Evolutionary conservation across 2,888 invertebrate species (phyloP).

Genomic region (Heteropelma amictum): DNA sequence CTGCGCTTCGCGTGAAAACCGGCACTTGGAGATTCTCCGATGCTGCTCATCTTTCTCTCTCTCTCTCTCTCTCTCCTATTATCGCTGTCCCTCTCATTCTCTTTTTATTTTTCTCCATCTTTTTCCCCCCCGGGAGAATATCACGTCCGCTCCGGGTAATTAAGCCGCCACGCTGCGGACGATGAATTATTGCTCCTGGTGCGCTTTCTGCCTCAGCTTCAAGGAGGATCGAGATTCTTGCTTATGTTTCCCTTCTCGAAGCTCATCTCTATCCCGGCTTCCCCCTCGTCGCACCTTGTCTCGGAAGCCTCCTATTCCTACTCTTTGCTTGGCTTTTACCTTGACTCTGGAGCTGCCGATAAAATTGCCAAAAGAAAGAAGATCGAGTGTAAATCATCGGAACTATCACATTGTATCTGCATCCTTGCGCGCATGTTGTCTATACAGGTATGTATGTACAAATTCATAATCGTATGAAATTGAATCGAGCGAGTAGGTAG

Average conservation of each 20-base stretch:
- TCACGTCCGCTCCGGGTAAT: slow-evolving; percentile 64
- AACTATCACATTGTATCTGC: slow-evolving; percentile 5
- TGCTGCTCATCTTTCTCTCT: neutral
- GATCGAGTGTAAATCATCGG: neutral
- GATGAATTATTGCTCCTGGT: slow-evolving; percentile 63
- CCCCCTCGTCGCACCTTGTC: no score
- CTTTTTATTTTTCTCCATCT: slow-evolving; percentile 2
- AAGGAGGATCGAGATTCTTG: slow-evolving; percentile 39
- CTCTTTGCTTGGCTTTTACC: neutral
- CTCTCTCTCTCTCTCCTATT: slow-evolving; percentile 6
- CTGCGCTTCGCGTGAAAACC: slow-evolving; percentile 50
- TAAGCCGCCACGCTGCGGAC: slow-evolving; percentile 63
- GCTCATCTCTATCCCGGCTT: neutral
- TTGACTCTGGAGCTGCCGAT: slow-evolving; percentile 54
- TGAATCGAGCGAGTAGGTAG: slow-evolving; percentile 55
- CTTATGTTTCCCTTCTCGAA: slow-evolving; percentile 20
- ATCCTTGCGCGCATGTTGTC: neutral
- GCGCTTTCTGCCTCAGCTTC: slow-evolving; percentile 36
- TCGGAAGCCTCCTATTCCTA: neutral
- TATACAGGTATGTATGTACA: neutral
- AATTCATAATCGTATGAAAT: slow-evolving; percentile 40
- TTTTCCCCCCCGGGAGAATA: slow-evolving; percentile 51
- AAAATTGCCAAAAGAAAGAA: slow-evolving; percentile 61
- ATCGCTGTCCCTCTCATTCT: slow-evolving; percentile 8
- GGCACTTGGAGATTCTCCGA: slow-evolving; percentile 38